A percentile compares a stretch with the other conserved stretches of the same genome.
These are phyloP conservation scores for Clanis bilineata DNA, from an alignment of 2,888 invertebrate genomes.

Conservation along the genomic window DNA sequence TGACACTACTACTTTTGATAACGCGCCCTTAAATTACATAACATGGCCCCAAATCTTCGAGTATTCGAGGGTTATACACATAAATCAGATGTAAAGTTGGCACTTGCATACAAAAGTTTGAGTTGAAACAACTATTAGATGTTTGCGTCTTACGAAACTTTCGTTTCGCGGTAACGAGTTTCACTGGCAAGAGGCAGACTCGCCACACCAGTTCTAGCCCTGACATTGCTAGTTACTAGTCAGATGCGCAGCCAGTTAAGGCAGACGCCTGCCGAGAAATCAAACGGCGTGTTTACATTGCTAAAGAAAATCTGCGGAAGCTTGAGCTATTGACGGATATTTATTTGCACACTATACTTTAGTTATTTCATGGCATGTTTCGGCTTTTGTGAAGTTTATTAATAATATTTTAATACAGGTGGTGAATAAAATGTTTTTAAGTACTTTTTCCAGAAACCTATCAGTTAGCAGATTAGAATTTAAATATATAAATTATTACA, in stretches of 20 bases:
- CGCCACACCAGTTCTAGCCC: conserved; percentile 49
- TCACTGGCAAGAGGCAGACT: conserved; percentile 49
- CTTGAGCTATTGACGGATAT: not conserved
- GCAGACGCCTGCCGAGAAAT: not conserved
- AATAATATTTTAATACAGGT: too few species aligned
- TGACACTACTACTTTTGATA: too few species aligned
- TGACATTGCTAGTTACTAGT: conserved; percentile 40
- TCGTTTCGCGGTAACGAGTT: conserved; percentile 59
- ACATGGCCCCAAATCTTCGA: too few species aligned
- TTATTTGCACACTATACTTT: conserved; percentile 5
- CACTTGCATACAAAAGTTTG: conserved; percentile 21
- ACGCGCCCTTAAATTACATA: too few species aligned
- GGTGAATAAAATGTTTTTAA: too few species aligned
- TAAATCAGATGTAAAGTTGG: not conserved
- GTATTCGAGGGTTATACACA: too few species aligned
- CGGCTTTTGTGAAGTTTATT: too few species aligned
- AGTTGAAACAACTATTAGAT: conserved; percentile 47
- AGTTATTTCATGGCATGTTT: not conserved
- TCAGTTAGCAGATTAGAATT: too few species aligned
- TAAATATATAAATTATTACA: too few species aligned
- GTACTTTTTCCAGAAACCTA: too few species aligned
- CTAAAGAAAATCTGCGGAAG: not conserved
- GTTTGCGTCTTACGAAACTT: conserved; percentile 48
- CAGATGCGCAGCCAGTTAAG: conserved; percentile 10
- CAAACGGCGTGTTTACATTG: not conserved